These are phyloP conservation scores for Trichomalopsis sarcophagae DNA, from an alignment of 1,140 invertebrate genomes.

Conservation along the genomic window DNA sequence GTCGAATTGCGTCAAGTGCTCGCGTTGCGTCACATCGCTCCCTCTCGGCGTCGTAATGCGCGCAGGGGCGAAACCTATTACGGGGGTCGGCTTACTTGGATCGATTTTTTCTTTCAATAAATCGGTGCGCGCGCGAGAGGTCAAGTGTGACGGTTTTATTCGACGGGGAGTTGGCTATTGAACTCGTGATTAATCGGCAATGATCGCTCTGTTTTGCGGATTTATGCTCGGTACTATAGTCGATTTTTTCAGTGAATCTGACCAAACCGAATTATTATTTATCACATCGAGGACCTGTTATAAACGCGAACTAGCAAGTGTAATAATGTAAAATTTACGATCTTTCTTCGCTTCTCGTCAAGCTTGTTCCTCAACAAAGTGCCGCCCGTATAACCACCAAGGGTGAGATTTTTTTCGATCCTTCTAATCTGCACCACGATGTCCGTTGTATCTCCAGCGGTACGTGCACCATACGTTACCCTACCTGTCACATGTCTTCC, in stretches of 20 bases:
- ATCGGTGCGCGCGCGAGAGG: not conserved
- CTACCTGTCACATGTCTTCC: not conserved
- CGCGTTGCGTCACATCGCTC: constrained; percentile 1
- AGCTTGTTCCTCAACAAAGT: constrained; percentile 45
- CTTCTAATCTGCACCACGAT: constrained; percentile 33
- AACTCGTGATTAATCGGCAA: not conserved
- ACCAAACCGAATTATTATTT: not conserved
- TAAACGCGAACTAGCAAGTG: not conserved
- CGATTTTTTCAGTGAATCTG: not conserved
- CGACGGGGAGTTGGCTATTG: not conserved
- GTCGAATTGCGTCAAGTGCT: constrained; percentile 49
- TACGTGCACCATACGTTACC: not conserved
- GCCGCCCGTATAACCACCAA: not conserved
- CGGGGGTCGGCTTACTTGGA: not conserved
- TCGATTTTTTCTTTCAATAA: constrained; percentile 34
- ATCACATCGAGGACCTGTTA: too few relatives aligned
- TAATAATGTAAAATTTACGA: constrained; percentile 3
- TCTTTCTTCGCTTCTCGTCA: constrained; percentile 20
- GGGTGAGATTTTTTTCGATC: constrained; percentile 38
- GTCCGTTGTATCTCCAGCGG: not conserved
- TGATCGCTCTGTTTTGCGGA: not conserved
- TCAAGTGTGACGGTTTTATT: constrained; percentile 12
- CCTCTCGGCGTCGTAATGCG: not conserved
- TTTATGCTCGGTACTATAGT: not conserved
- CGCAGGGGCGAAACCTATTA: constrained; percentile 14